Percentiles rank a stretch among this genome's conserved stretches.
Evolutionary conservation across 2,113 vertebrate genomes (phyloP).

Genomic region (Laterallus jamaicensis): DNA sequence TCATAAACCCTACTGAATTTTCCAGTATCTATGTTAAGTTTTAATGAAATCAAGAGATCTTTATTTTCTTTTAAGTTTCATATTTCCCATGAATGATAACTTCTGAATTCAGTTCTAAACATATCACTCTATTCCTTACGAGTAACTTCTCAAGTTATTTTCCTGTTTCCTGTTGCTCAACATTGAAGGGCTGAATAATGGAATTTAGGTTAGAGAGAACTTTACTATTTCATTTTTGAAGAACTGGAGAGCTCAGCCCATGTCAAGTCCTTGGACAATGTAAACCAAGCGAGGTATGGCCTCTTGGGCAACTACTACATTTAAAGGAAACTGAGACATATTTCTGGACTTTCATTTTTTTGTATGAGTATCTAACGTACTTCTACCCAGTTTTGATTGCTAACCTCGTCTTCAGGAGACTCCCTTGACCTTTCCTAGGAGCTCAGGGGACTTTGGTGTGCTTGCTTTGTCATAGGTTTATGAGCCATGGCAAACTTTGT

Average conservation of each 20-base stretch:
- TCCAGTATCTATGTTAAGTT: slow-evolving; percentile 8
- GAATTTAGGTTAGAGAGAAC: background rate
- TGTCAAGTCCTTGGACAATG: background rate
- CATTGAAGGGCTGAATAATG: background rate
- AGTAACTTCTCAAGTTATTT: background rate
- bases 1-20: background rate
- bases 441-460: accelerated
- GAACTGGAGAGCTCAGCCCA: background rate
- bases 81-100: background rate
- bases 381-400: background rate
- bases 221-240: background rate
- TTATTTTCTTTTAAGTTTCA: background rate
- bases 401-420: background rate
- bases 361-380: background rate
- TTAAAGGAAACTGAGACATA: background rate
- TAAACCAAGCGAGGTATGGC: background rate
- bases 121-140: background rate
- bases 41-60: background rate
- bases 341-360: background rate
- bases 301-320: background rate
- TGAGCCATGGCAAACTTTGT: background rate
- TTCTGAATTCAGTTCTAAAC: background rate
- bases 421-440: background rate
- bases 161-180: background rate
- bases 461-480: background rate